phyloP scores from a whole-genome alignment of 2,113 vertebrate genomes.

The Anser cygnoides region DNA sequence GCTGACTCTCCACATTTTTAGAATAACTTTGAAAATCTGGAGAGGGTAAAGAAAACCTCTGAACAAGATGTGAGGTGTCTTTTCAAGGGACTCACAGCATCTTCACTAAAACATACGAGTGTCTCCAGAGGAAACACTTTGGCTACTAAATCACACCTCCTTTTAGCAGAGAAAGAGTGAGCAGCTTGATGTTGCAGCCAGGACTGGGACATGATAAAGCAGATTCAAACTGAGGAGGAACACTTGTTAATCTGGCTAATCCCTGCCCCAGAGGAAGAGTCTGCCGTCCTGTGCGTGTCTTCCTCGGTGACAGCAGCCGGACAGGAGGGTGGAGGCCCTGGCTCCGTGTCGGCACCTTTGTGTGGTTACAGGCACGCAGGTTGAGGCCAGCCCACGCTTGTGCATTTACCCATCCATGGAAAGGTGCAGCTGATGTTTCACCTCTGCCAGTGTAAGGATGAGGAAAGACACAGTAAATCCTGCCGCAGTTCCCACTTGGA shows the following conservation, averaged over 20 bases:
- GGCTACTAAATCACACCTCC: background rate
- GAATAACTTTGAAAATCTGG: background rate
- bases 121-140: background rate
- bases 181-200: background rate
- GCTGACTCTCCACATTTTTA: background rate
- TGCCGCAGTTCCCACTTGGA: background rate
- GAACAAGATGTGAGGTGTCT: background rate
- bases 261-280: background rate
- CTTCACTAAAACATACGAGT: background rate
- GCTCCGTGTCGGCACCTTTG: background rate
- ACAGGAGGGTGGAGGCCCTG: background rate
- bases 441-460: background rate
- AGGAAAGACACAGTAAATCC: background rate
- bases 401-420: background rate
- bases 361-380: background rate
- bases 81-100: background rate
- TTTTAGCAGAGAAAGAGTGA: background rate
- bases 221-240: background rate
- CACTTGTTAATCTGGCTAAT: background rate
- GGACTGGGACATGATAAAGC: background rate
- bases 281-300: background rate
- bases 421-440: background rate
- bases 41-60: background rate
- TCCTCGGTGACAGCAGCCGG: fast-evolving
- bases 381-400: background rate